Evolutionary conservation across 2,888 invertebrate species (phyloP), one percentile per base, ranked within the genome.

Genomic region (Tigriopus californicus): DNA sequence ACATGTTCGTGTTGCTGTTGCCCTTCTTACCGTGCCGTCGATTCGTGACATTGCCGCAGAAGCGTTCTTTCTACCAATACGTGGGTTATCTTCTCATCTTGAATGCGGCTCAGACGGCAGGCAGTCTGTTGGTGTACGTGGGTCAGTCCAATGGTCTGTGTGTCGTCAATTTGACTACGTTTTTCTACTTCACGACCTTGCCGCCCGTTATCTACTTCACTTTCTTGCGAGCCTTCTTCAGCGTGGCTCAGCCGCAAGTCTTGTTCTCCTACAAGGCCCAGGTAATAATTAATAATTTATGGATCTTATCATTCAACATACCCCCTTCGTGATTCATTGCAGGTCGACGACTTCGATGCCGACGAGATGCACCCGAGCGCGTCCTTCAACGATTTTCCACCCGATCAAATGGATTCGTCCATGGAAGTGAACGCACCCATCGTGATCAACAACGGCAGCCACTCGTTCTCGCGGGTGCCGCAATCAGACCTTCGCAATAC

Each of bases 251-350:
- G 24, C 52, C 52, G 12, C 33, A 24, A 25, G 25, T 52, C 20
- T 4, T 52, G 6, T 52, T 52, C 22, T 52, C 52, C 22, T 52
- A 52, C 52, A 52, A 52, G 52, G 52, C 52, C 11, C 52, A 52
- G 52, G 52, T 52, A 52, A 20, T 3, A 33, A 33, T 5, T 3
- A 33, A 33, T 33, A n/a, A n/a, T n/a, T n/a, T n/a, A n/a, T n/a
- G n/a, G n/a, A n/a, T n/a, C n/a, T n/a, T n/a, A n/a, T n/a, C n/a
- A n/a, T n/a, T n/a, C n/a, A n/a, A n/a, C n/a, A n/a, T n/a, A n/a
- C n/a, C n/a, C n/a, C n/a, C n/a, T n/a, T n/a, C n/a, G n/a, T n/a
- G n/a, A n/a, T n/a, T 33, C 8, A 33, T 33, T 33, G 4, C 8
- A 33, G 33, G 33, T 33, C 33, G 33, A 33, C 33, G 33, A 33